Percentiles rank a stretch among this genome's conserved stretches.
Conservation (phyloP, 2,113 vertebrate genomes). For the Carassius carassius region DNA sequence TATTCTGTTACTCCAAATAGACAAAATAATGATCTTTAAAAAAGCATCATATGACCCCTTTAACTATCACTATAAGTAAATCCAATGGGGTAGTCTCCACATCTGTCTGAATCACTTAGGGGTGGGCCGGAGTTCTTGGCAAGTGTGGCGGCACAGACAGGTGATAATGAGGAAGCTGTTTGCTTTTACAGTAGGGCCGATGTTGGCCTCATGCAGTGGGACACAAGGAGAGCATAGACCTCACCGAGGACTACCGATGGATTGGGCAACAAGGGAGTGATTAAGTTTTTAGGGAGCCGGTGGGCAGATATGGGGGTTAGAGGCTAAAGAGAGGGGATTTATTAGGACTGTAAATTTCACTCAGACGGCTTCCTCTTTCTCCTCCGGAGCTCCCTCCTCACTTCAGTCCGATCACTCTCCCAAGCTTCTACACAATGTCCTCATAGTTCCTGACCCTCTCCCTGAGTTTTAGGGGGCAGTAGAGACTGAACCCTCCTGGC, state of each 20-base stretch:
- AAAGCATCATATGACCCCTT: too few relatives aligned
- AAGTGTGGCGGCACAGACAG: slow-evolving; percentile 29
- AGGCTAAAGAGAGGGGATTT: slow-evolving; percentile 78
- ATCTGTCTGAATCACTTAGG: slow-evolving; percentile 34
- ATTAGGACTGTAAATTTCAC: slow-evolving; percentile 75
- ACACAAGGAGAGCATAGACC: slow-evolving; percentile 52
- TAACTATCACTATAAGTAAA: neutral
- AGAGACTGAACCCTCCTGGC: neutral
- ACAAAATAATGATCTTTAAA: too few relatives aligned
- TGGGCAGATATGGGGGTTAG: slow-evolving; percentile 72
- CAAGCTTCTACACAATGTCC: slow-evolving; percentile 49
- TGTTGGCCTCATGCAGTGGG: slow-evolving; percentile 45
- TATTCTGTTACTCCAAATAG: too few relatives aligned
- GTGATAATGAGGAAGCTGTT: slow-evolving; percentile 60
- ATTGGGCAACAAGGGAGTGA: slow-evolving; percentile 66
- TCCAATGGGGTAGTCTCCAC: neutral
- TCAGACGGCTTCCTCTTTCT: slow-evolving; percentile 58
- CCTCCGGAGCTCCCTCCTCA: slow-evolving; percentile 31
- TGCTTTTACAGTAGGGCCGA: slow-evolving; percentile 53
- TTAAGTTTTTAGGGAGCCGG: slow-evolving; percentile 74
- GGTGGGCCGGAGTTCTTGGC: slow-evolving; percentile 41
- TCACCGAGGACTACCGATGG: slow-evolving; percentile 23
- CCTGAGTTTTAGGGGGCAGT: slow-evolving; percentile 3
- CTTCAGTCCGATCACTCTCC: slow-evolving; percentile 11
- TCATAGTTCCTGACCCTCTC: slow-evolving; percentile 38